Evolutionary conservation across 1,140 invertebrate genomes (phyloP).

Genomic region (Leptinotarsa defecta): DNA sequence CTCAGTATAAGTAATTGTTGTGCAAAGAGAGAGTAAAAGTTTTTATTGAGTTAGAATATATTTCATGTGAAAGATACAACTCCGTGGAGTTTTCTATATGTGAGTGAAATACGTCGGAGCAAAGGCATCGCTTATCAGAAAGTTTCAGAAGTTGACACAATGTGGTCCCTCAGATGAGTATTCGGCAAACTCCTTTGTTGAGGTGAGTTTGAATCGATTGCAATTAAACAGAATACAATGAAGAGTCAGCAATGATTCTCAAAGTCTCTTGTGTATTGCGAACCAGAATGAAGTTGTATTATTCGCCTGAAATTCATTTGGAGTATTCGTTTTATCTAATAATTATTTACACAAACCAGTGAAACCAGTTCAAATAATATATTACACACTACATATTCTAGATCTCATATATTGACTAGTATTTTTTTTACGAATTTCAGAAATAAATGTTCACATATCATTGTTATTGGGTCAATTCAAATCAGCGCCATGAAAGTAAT

Average conservation of each 20-base stretch:
- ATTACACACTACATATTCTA: too few relatives aligned
- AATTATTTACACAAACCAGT: too few relatives aligned
- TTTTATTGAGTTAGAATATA: slow-evolving; percentile 26
- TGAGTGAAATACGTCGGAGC: slow-evolving; percentile 19
- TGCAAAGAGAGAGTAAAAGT: slow-evolving; percentile 18
- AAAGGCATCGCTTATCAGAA: slow-evolving; percentile 27
- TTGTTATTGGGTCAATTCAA: too few relatives aligned
- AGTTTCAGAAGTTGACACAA: slow-evolving; percentile 31
- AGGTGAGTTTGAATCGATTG: slow-evolving; percentile 26
- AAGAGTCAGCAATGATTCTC: slow-evolving; percentile 12
- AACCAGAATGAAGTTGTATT: neutral
- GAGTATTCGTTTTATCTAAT: too few relatives aligned
- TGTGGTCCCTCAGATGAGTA: slow-evolving; percentile 19
- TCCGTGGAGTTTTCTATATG: slow-evolving; percentile 23
- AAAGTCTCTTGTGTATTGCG: neutral
- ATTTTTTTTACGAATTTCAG: too few relatives aligned
- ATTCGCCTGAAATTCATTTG: too few relatives aligned
- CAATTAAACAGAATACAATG: slow-evolving; percentile 22
- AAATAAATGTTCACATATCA: too few relatives aligned
- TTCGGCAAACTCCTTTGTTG: slow-evolving; percentile 20
- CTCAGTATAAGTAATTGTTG: too few relatives aligned
- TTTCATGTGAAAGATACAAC: slow-evolving; percentile 31
- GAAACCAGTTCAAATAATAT: too few relatives aligned
- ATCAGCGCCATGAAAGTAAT: too few relatives aligned
- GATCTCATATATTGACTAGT: too few relatives aligned